Evolutionary conservation across 1,140 invertebrate genomes (phyloP).

Genomic region (Leptinotarsa texana): DNA sequence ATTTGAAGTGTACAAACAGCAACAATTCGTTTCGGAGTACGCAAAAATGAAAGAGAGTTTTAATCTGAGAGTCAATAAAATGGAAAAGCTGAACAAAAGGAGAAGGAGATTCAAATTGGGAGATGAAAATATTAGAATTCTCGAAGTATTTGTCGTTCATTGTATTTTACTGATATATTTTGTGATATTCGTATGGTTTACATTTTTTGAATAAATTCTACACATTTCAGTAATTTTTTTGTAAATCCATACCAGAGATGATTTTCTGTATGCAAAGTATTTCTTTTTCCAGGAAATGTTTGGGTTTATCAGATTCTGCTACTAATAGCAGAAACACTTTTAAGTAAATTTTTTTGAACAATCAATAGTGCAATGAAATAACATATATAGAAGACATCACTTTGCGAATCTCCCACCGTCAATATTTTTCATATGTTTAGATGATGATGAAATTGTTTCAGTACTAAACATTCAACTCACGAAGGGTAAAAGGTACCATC

Average conservation of each 20-base stretch:
- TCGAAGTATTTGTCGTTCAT: neutral
- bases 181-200: constrained; percentile 7
- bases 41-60: neutral
- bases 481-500: no score
- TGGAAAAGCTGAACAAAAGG: neutral
- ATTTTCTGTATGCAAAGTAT: no score
- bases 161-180: constrained; percentile 7
- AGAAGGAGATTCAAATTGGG: neutral
- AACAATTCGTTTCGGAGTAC: neutral
- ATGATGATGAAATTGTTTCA: no score
- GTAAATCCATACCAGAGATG: neutral
- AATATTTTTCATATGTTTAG: no score
- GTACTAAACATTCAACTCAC: no score
- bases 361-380: no score
- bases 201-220: constrained; percentile 3
- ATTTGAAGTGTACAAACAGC: neutral
- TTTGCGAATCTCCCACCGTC: no score
- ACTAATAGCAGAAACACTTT: no score
- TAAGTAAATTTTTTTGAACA: no score
- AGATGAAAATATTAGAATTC: neutral
- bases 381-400: no score
- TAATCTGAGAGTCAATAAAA: neutral
- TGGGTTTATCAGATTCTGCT: no score
- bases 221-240: neutral
- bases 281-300: no score